These are phyloP conservation scores for Crypturellus tataupa DNA, from an alignment of 2,797 vertebrate genomes.

Conservation along the genomic window DNA sequence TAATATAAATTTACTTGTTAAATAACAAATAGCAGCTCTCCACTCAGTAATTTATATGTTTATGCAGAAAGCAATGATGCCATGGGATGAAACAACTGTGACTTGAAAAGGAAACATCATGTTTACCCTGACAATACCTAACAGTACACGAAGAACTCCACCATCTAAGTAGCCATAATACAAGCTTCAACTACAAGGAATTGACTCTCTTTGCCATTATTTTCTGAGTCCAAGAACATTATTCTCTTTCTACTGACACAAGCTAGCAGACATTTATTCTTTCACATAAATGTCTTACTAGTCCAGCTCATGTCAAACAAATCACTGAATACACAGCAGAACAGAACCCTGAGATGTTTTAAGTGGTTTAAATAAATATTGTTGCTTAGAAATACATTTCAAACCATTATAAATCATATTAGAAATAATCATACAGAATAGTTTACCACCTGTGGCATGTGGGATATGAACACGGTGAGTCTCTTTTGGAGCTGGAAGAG, in stretches of 20 bases:
- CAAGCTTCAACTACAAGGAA: not conserved
- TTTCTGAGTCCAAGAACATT: not conserved
- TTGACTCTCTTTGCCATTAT: not conserved
- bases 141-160: not conserved
- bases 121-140: not conserved
- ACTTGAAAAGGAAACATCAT: not conserved
- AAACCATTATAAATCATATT: not conserved
- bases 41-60: not conserved
- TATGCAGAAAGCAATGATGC: not conserved
- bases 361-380: not conserved
- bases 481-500: constrained; percentile 67
- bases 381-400: not conserved
- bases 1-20: not conserved
- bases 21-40: not conserved
- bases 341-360: not conserved
- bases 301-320: not conserved
- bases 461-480: constrained; percentile 50
- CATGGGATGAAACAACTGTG: not conserved
- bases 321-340: not conserved
- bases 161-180: not conserved
- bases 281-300: not conserved
- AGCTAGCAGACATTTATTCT: not conserved
- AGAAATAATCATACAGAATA: constrained; percentile 33
- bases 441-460: constrained; percentile 77
- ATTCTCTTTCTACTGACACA: not conserved